Evolutionary conservation across 2,888 invertebrate genomes (phyloP).

Genomic region (Sesia apiformis): DNA sequence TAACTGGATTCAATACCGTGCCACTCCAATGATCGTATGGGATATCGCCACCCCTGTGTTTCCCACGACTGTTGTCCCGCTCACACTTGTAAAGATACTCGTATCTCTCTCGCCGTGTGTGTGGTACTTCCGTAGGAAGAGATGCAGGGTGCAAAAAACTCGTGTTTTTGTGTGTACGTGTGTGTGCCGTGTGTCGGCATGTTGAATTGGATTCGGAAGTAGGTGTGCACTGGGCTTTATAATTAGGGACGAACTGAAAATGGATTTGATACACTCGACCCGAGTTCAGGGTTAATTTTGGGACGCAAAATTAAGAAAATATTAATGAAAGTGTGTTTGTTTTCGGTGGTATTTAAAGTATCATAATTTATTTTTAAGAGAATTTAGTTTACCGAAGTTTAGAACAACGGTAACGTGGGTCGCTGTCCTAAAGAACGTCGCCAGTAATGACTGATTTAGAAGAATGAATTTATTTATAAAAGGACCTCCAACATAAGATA

Average conservation of each 20-base stretch:
- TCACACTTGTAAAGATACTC: slow-evolving; percentile 19
- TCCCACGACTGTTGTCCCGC: slow-evolving; percentile 55
- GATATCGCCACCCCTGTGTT: slow-evolving; percentile 67
- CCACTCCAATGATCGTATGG: slow-evolving; percentile 63
- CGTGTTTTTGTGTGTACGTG: slow-evolving; percentile 55
- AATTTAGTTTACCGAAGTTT: no score
- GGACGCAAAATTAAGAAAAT: no score
- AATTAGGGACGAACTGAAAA: background rate
- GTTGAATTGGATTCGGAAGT: slow-evolving; percentile 4
- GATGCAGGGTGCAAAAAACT: slow-evolving; percentile 60
- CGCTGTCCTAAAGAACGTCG: no score
- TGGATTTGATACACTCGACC: no score
- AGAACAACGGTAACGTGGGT: no score
- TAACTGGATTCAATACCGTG: slow-evolving; percentile 34
- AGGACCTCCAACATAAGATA: no score
- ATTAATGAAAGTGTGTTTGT: no score
- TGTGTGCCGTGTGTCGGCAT: slow-evolving; percentile 54
- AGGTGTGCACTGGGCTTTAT: background rate
- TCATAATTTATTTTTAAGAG: no score
- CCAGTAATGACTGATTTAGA: no score
- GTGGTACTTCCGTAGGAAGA: slow-evolving; percentile 65
- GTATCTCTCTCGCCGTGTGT: slow-evolving; percentile 22
- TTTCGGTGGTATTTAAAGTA: no score
- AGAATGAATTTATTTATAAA: no score
- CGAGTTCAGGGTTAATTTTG: no score